Percentiles rank a stretch among this genome's conserved stretches.
Evolutionary conservation across 2,113 vertebrate species (phyloP).

Genomic region (Corythoichthys intestinalis): DNA sequence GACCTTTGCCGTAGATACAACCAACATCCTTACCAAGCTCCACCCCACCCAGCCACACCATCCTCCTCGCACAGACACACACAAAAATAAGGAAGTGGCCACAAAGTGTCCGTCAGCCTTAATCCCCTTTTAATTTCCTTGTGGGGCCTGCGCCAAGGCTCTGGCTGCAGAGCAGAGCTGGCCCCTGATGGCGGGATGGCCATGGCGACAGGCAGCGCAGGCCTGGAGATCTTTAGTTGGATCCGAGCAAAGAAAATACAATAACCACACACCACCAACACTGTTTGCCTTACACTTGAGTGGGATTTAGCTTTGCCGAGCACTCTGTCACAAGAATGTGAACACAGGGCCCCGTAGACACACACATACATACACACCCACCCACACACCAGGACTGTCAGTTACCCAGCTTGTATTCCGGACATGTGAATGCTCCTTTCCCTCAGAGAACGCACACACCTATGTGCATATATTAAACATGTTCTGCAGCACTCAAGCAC

Average conservation of each 20-base stretch:
- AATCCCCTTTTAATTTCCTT: conserved; percentile 99
- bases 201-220: conserved; percentile 73
- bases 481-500: conserved; percentile 55
- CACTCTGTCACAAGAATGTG: conserved; percentile 49
- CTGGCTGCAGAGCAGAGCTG: conserved; percentile 79
- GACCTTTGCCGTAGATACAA: not conserved
- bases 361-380: conserved; percentile 15
- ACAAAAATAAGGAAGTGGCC: conserved; percentile 70
- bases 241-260: conserved; percentile 95
- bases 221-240: conserved; percentile 92
- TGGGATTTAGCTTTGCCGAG: conserved; percentile 85
- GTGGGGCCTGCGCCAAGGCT: conserved; percentile 88
- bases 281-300: conserved; percentile 98
- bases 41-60: conserved; percentile 1
- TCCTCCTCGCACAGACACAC: conserved; percentile 23
- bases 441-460: conserved; percentile 37
- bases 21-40: conserved; percentile 27
- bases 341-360: conserved; percentile 18
- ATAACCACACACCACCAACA: conserved; percentile 90
- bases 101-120: conserved; percentile 74
- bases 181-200: conserved; percentile 68
- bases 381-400: conserved; percentile 14
- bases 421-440: conserved; percentile 54
- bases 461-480: conserved; percentile 57
- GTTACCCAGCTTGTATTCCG: conserved; percentile 44